Base-by-base conservation (phyloP, 1,140 invertebrate species). In the Maconellicoccus hirsutus region DNA sequence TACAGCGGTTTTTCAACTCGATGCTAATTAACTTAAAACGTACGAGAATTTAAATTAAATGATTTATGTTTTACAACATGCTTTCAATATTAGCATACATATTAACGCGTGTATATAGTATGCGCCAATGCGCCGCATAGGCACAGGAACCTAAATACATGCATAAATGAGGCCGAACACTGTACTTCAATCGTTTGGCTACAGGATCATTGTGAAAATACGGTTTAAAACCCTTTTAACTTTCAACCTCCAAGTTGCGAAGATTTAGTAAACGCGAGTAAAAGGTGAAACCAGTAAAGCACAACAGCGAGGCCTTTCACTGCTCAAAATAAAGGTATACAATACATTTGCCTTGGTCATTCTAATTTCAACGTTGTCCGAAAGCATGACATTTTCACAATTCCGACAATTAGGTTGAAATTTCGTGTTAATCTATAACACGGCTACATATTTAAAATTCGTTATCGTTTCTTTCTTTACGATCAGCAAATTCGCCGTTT, bases 401-500 rank as follows among this genome's bases (percentile, higher is more conserved):
- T 52, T 52, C 42, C 42, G 42, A 52, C 42, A 52, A 3, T 52
- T 52, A 3, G 42, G 6, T 16, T 12, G 29, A 33, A 33, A 33
- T 33, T 52, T 52, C 42, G 16, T 16, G 42, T 16, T 52, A 52
- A 52, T 52, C 42, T 16, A 14, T 52, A 52, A 52, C 42, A 19
- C n/a, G 42, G 42, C n/a, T 52, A 52, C 42, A 52, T 52, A 52
- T 52, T 52, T 52, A 16, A 52, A 52, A 52, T 52, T 52, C 42
- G n/a, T 52, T 52, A 52, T 52, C 42, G 42, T 16, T 16, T 3
- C n/a, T 8, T 6, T 19, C n/a, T 52, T 52, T 52, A 52, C n/a
- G 29, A 33, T 33, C 12, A 6, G 29, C 29, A 3, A 33, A n/a
- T n/a, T n/a, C 29, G 29, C 29, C 29, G 12, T 12, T 3, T 12